Base-by-base conservation (phyloP, 2,113 vertebrate genomes). In the Lanius collurio region DNA sequence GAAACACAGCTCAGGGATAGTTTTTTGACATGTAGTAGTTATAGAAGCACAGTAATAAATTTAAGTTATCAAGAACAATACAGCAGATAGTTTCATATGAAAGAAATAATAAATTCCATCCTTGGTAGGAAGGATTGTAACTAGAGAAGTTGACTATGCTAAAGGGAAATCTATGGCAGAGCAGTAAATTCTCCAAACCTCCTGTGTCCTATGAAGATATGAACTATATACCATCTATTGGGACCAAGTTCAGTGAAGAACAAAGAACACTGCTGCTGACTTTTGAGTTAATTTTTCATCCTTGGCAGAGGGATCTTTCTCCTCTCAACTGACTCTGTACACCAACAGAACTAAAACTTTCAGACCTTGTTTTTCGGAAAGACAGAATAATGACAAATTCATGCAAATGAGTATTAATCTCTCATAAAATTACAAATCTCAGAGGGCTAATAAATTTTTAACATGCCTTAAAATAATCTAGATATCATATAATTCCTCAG, bases 381-480 rank as follows among this genome's bases (percentile, higher is more conserved):
- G 71, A 88, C 2, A 83, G 42, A 80, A 83, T 35, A 23, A 83
- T 70, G 27, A 92, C 46, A 90, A 89, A 83, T 86, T 70, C 15
- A 94, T n/a, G 60, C 31, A 92, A 84, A 89, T 64, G 0, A 68
- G 33, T 94, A 62, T 44, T 94, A 75, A 75, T 78, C 18, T 64
- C 77, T 82, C 73, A 86, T 63, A 81, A 93, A 78, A 84, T 92
- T 89, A 44, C 56, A 87, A 71, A 89, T 89, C 44, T 84, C 62
- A 47, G 37, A 31, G 73, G 52, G 11, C 47, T 83, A 93, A 78
- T 49, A 64, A 35, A 44, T 84, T 93, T 92, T 94, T 63, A 93
- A 78, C 20, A 64, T 28, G 41, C 28, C 41, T 82, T 82, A 82
- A 83, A 78, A 91, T 52, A 92, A 91, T 87, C 69, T 91, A 50